Evolutionary conservation across 2,888 invertebrate genomes (phyloP).

Genomic region (Strigamia crassipes): DNA sequence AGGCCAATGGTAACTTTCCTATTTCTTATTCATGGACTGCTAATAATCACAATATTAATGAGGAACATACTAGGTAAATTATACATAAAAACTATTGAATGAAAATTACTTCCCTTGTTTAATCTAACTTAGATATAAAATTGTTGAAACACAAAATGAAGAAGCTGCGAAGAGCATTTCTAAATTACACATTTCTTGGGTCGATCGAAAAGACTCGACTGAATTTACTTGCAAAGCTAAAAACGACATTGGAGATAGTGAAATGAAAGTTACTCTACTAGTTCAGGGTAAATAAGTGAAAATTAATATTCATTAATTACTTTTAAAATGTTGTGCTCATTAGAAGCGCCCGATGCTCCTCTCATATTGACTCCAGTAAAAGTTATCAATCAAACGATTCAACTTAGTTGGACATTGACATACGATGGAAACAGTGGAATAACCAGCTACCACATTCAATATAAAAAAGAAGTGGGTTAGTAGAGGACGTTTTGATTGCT

Average conservation of each 20-base stretch:
- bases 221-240: background rate
- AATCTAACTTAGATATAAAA: background rate
- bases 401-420: background rate
- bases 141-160: conserved; percentile 42
- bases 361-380: too few species aligned
- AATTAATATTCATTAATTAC: background rate
- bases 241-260: background rate
- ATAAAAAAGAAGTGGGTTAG: conserved; percentile 5
- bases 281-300: conserved; percentile 33
- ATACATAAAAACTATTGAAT: too few species aligned
- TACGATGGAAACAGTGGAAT: background rate
- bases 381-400: background rate
- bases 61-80: background rate
- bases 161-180: conserved; percentile 46
- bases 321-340: too few species aligned
- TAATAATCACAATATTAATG: background rate
- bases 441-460: background rate
- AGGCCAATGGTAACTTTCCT: background rate
- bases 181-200: conserved; percentile 16
- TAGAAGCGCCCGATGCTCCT: background rate
- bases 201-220: background rate
- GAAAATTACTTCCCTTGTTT: too few species aligned
- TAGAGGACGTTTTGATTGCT: background rate
- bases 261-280: background rate
- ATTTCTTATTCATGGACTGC: background rate